These are phyloP conservation scores for Scaptomyza cyrtandrae DNA, from an alignment of 2,888 invertebrate genomes.

Conservation along the genomic window DNA sequence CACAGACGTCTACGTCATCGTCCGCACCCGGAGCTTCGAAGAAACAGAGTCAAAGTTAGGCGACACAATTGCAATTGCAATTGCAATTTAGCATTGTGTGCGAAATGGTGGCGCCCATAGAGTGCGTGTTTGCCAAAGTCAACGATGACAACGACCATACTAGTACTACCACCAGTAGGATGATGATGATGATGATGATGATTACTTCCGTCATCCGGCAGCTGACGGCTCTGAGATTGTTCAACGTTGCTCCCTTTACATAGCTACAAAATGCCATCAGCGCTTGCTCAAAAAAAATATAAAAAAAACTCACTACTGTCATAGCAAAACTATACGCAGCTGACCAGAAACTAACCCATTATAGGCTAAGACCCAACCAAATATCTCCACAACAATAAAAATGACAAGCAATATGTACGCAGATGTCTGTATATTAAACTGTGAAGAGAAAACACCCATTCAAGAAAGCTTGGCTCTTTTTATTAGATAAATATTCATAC, in stretches of 20 bases:
- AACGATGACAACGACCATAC: slow-evolving; percentile 23
- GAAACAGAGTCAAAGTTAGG: slow-evolving; percentile 22
- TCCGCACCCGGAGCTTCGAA: slow-evolving; percentile 13
- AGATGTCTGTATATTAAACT: neutral
- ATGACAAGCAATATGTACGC: neutral
- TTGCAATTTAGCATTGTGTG: slow-evolving; percentile 30
- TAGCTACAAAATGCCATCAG: slow-evolving; percentile 21
- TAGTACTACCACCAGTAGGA: neutral
- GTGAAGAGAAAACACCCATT: neutral
- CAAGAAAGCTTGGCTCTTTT: neutral
- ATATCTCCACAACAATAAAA: slow-evolving; percentile 2
- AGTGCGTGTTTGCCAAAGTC: slow-evolving; percentile 40
- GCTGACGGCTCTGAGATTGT: slow-evolving; percentile 29
- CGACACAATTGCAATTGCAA: slow-evolving; percentile 34
- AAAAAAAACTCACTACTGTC: slow-evolving; percentile 20
- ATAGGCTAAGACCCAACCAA: neutral
- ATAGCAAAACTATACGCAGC: neutral
- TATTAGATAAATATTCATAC: too few species aligned
- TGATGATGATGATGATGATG: slow-evolving; percentile 46
- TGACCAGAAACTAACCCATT: slow-evolving; percentile 6
- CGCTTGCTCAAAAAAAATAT: neutral
- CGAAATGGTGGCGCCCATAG: slow-evolving; percentile 23
- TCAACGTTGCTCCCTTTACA: slow-evolving; percentile 11
- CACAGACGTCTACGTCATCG: slow-evolving; percentile 41
- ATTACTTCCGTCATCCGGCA: slow-evolving; percentile 60